A percentile compares a stretch with the other conserved stretches of the same genome.
Evolutionary conservation across 1,140 invertebrate genomes (phyloP).

Genomic region (Neoseiulus cucumeris): DNA sequence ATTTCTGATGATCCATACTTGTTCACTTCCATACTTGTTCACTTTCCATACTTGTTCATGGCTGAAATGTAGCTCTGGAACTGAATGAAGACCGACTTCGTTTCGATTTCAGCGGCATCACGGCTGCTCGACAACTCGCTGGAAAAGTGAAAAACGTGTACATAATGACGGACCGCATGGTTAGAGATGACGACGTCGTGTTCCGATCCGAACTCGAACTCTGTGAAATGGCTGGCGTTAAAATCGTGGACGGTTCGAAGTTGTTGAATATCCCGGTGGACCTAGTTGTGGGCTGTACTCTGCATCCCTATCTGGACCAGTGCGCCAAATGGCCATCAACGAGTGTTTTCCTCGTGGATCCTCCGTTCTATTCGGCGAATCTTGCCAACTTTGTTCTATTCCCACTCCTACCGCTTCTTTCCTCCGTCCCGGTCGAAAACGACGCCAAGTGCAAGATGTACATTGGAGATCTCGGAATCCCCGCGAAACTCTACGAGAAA

Average conservation of each 20-base stretch:
- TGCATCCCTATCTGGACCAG: constrained; percentile 6
- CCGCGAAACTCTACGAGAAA: not conserved
- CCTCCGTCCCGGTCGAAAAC: not conserved
- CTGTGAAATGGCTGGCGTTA: not conserved
- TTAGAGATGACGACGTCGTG: not conserved
- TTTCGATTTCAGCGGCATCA: not conserved
- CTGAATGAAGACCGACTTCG: not conserved
- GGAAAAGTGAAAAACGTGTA: not conserved
- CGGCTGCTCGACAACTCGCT: not conserved
- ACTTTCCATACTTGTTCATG: too few relatives aligned
- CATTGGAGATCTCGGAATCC: not conserved
- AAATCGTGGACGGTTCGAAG: not conserved
- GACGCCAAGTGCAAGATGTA: constrained; percentile 8
- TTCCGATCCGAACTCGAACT: constrained; percentile 1
- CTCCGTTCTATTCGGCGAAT: constrained; percentile 7
- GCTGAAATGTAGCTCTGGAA: too few relatives aligned
- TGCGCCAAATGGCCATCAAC: not conserved
- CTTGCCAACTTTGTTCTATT: not conserved
- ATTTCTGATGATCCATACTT: too few relatives aligned
- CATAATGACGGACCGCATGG: not conserved
- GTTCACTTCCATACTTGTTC: too few relatives aligned
- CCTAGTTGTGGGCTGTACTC: not conserved
- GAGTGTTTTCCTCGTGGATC: not conserved
- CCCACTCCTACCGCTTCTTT: not conserved
- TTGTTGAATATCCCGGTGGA: not conserved